Evolutionary conservation across 1,140 invertebrate genomes (phyloP).

Genomic region (Conus betulinus): DNA sequence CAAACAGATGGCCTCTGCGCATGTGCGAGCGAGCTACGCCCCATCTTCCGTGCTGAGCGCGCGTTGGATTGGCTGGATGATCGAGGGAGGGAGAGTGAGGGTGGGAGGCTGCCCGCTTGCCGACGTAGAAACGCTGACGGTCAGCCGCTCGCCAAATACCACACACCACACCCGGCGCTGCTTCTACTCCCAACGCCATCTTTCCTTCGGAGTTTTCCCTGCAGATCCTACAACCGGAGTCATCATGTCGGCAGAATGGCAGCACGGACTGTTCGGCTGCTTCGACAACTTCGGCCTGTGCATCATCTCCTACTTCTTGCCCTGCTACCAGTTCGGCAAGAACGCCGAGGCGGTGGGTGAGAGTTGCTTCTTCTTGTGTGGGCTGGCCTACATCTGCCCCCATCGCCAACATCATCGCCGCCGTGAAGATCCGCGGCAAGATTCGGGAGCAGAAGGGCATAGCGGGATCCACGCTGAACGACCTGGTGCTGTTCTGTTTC

Average conservation of each 20-base stretch:
- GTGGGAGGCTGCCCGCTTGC: no score
- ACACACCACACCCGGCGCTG: no score
- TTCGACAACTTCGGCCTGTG: constrained; percentile 72
- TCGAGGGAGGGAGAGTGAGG: no score
- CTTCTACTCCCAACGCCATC: no score
- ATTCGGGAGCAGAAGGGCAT: constrained; percentile 70
- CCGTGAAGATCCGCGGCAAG: constrained; percentile 67
- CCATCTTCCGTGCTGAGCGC: no score
- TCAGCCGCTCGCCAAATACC: no score
- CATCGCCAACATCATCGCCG: constrained; percentile 58
- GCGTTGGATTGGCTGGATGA: no score
- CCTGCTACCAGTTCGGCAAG: constrained; percentile 72
- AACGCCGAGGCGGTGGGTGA: constrained; percentile 73
- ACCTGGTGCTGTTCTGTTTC: constrained; percentile 65
- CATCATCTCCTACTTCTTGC: constrained; percentile 70
- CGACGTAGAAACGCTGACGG: no score
- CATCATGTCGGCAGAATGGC: constrained; percentile 66
- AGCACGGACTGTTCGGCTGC: constrained; percentile 70
- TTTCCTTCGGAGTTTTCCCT: no score
- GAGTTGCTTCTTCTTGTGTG: constrained; percentile 69
- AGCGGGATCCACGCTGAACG: constrained; percentile 62
- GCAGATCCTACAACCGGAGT: neutral
- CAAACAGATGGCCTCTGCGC: no score
- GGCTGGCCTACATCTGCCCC: constrained; percentile 63
- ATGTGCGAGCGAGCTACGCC: no score